phyloP scores from a whole-genome alignment of 2,888 invertebrate species.

The Lepeophtheirus nordmannii region DNA sequence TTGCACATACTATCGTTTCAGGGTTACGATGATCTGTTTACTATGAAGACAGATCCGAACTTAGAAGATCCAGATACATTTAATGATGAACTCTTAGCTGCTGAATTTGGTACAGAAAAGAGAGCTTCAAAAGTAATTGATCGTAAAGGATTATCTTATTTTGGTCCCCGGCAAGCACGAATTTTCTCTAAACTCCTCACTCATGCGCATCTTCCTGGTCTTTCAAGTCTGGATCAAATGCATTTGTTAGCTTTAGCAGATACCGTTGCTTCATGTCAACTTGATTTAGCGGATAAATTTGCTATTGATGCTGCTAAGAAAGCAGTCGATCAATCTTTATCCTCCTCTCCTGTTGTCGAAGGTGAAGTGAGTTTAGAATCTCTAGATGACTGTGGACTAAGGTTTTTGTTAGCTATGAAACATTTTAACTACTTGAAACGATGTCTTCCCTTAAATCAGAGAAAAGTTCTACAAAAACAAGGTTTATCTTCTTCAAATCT shows the following conservation, averaged over 20 bases:
- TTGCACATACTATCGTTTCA: conserved; percentile 30
- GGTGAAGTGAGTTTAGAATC: conserved; percentile 36
- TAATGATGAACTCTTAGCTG: conserved; percentile 51
- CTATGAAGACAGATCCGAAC: conserved; percentile 54
- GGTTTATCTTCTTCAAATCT: conserved; percentile 59
- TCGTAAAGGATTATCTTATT: conserved; percentile 56
- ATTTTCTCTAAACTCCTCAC: conserved; percentile 75
- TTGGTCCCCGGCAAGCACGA: conserved; percentile 61
- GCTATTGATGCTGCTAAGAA: conserved; percentile 52
- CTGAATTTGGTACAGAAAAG: conserved; percentile 42
- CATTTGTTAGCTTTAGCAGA: conserved; percentile 95
- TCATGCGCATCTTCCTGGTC: conserved; percentile 81
- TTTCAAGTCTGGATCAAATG: conserved; percentile 96
- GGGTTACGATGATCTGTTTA: conserved; percentile 82
- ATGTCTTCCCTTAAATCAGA: conserved; percentile 52
- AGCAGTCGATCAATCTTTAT: conserved; percentile 48
- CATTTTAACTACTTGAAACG: conserved; percentile 88
- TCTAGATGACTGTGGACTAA: conserved; percentile 87
- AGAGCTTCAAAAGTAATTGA: conserved; percentile 33
- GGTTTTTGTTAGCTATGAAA: conserved; percentile 90
- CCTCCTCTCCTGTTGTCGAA: conserved; percentile 38
- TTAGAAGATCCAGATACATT: conserved; percentile 35
- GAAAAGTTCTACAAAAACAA: conserved; percentile 28
- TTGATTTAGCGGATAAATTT: conserved; percentile 30
- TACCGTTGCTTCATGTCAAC: conserved; percentile 80